Base-by-base conservation (phyloP, 1,140 invertebrate species). In the Sitobion miscanthi region DNA sequence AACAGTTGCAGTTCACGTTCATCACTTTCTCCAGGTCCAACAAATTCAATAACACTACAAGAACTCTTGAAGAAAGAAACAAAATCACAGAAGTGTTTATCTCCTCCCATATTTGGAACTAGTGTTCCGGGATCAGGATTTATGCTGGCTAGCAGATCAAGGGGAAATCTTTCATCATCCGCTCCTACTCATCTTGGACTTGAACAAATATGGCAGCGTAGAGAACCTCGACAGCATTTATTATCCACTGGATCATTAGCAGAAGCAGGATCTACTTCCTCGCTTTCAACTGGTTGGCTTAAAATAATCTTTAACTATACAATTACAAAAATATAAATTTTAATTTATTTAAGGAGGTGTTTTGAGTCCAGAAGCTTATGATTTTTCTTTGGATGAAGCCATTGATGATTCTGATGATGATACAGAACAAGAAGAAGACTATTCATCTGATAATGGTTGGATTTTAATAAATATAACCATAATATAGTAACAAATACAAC, bases 261-360 rank as follows among this genome's bases (percentile, higher is more conserved):
- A 23, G 98, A 98, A 95, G 97, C 97, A 93, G 97, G 97, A 21
- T 98, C 97, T 52, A 97, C 97, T n/a, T 98, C 97, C n/a, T 98
- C 98, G 47, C 94, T 98, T 6, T 98, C 97, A 93, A 97, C 97
- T 4, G 97, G 95, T 95, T 83, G 82, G 88, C 85, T 52, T 17
- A 20, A 21, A 83, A 93, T 25, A 82, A 7, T 77, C 82, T 45
- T 57, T 93, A 35, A 14, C 42, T 42, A 20, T 7, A 35, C 89
- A 88, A 69, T 49, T 49, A 57, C n/a, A 91, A 42, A 90, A 52
- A n/a, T 69, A 45, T 54, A 14, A 17, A 57, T 92, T 92, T 54
- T n/a, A 42, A 87, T 47, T 94, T n/a, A 93, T 94, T 94, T 45
- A 94, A 95, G 95, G 97, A 89, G 97, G 97, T 93, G 96, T 98